Evolutionary conservation across 2,888 invertebrate species (phyloP).

Genomic region (Lasioglossum oenotherae): DNA sequence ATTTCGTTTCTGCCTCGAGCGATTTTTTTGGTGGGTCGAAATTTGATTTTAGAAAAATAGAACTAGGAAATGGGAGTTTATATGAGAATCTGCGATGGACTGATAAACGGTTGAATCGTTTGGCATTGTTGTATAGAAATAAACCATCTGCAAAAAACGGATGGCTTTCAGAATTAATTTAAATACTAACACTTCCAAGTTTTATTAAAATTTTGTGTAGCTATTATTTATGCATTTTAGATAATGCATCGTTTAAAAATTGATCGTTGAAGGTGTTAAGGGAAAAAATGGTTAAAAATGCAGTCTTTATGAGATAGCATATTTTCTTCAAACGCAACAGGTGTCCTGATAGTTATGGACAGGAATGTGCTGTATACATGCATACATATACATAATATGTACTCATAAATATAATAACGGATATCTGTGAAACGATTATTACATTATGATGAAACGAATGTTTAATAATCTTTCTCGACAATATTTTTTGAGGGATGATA

Average conservation of each 20-base stretch:
- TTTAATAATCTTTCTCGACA: neutral
- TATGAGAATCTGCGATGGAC: neutral
- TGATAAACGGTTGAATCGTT: neutral
- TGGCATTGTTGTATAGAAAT: neutral
- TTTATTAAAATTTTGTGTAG: too few species aligned
- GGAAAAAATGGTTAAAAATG: neutral
- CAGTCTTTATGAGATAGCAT: neutral
- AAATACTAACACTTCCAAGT: neutral
- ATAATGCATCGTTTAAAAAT: neutral
- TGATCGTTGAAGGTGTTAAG: neutral
- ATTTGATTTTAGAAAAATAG: neutral
- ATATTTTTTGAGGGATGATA: neutral
- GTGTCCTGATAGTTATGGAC: neutral
- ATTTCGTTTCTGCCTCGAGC: neutral
- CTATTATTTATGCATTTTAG: neutral
- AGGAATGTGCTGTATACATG: neutral
- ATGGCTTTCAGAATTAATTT: neutral
- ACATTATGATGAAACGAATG: neutral
- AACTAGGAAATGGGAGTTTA: neutral
- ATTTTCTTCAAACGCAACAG: conserved; percentile 9
- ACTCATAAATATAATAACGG: neutral
- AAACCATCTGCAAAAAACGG: neutral
- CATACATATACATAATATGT: neutral
- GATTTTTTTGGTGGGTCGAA: neutral
- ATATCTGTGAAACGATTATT: neutral